A percentile compares a stretch with the other conserved stretches of the same genome.
These are phyloP conservation scores for Drosophila simulans DNA, from an alignment of 1,140 invertebrate genomes.

Conservation along the genomic window DNA sequence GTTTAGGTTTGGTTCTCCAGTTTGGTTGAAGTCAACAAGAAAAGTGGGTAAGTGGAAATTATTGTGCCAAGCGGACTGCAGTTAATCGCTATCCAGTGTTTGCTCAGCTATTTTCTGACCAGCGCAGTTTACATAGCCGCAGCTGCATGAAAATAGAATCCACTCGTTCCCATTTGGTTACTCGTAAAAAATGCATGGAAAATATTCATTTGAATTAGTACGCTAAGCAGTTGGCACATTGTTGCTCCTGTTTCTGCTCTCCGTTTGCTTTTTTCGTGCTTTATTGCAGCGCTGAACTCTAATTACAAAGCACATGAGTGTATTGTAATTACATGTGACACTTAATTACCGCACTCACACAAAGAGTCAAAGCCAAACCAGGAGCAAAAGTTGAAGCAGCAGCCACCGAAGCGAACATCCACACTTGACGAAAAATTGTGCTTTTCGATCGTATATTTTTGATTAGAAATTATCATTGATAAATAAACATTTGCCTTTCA, in stretches of 20 bases:
- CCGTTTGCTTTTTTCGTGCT: conserved; percentile 16
- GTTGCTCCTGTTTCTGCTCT: conserved; percentile 10
- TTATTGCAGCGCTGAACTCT: conserved; percentile 71
- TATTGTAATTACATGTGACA: conserved; percentile 83
- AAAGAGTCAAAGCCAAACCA: conserved; percentile 43
- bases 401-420: conserved; percentile 7
- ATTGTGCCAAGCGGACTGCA: conserved; percentile 27
- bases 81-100: conserved; percentile 25
- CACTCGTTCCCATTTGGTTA: conserved; percentile 30
- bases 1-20: conserved; percentile 5
- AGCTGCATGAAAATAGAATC: conserved; percentile 26
- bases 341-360: conserved; percentile 77
- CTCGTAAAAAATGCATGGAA: conserved; percentile 21
- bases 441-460: neutral
- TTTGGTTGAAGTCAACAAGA: conserved; percentile 36
- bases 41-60: conserved; percentile 38
- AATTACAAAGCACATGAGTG: conserved; percentile 82
- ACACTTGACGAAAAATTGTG: conserved; percentile 10
- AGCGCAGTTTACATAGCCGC: conserved; percentile 3
- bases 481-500: no score
- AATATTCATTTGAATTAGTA: conserved; percentile 76
- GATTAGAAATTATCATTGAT: no score
- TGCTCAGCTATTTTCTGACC: conserved; percentile 25
- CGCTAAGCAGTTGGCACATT: conserved; percentile 19
- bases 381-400: conserved; percentile 31